Percentiles rank a stretch among this genome's conserved stretches.
These are phyloP conservation scores for Cottoperca gobio DNA, from an alignment of 2,797 vertebrate species.

Conservation along the genomic window DNA sequence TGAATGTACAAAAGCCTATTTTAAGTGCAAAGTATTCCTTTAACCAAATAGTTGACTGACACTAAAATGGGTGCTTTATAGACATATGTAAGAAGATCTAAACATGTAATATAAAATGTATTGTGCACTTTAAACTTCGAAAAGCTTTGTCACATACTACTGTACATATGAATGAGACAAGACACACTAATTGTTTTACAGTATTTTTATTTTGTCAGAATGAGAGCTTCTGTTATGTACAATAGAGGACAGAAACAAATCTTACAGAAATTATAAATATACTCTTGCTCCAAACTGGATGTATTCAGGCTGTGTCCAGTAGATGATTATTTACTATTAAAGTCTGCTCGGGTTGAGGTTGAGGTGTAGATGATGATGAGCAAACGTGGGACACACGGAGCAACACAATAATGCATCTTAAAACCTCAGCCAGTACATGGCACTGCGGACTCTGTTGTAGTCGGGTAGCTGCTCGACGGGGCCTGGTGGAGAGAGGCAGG, in stretches of 20 bases:
- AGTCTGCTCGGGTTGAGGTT: background rate
- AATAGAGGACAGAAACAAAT: slow-evolving; percentile 83
- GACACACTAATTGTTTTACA: slow-evolving; percentile 41
- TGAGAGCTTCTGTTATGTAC: slow-evolving; percentile 86
- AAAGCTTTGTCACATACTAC: background rate
- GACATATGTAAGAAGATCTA: background rate
- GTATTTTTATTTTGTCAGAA: slow-evolving; percentile 78
- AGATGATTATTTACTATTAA: slow-evolving; percentile 38
- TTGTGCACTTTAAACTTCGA: background rate
- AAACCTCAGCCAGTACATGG: slow-evolving; percentile 97
- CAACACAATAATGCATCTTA: slow-evolving; percentile 74
- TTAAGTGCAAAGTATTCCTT: too few species aligned
- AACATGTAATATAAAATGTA: background rate
- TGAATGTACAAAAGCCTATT: too few species aligned
- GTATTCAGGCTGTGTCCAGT: slow-evolving; percentile 28
- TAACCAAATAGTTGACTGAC: too few species aligned
- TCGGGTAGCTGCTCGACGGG: slow-evolving; percentile 95
- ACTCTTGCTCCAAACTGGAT: slow-evolving; percentile 62
- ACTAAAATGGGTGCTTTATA: background rate
- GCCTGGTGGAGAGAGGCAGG: slow-evolving; percentile 81
- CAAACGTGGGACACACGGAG: slow-evolving; percentile 37
- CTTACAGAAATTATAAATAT: slow-evolving; percentile 84
- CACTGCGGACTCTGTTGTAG: slow-evolving; percentile 96
- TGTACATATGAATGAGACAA: background rate
- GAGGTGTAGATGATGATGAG: slow-evolving; percentile 28